Base-by-base conservation (phyloP, 2,797 vertebrate species). In the Acanthurus lineatus region DNA sequence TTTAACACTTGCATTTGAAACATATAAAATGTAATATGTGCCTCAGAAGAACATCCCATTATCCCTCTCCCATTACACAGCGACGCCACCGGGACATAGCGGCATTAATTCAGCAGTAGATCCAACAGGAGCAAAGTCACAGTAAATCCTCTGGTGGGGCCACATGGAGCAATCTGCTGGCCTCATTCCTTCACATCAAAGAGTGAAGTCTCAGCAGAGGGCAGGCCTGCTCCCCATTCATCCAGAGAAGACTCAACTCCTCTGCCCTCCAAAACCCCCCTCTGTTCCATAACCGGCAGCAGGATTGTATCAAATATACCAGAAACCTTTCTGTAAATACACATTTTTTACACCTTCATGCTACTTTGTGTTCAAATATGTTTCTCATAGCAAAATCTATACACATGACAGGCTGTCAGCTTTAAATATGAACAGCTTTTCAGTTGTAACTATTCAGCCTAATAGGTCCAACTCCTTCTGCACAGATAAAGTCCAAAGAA, bases 141-240 rank as follows among this genome's bases (percentile, higher is more conserved):
- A 63, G 51, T 77, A 85, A 93, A 83, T 78, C 82, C 74, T 60
- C 45, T 73, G 66, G 73, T 67, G 74, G 68, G 74, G 71, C 88
- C 82, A 72, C 78, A 81, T 42, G 38, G 67, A 81, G 61, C 66
- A 74, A 19, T 49, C 63, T 69, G 71, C 60, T 86, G 79, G 81
- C 83, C 89, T 89, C 81, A 86, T 92, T 91, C 82, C 83, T 88
- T 88, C 84, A 93, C 80, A 88, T 93, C 91, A 93, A 93, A 92
- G 86, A 72, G 77, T 67, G 59, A 72, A 76, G 75, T 32, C 77
- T 85, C 70, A 84, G 80, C 11, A 58, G 69, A 81, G 68, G 84
- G 73, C 48, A 76, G 11, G 63, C 72, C 14, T 32, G 54, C 61
- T 59, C 25, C 17, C 68, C 64, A 74, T 65, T 80, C 77, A 53